Percentiles rank a stretch among this genome's conserved stretches.
phyloP scores from a whole-genome alignment of 2,113 vertebrate genomes.

The Trogon surrucura region DNA sequence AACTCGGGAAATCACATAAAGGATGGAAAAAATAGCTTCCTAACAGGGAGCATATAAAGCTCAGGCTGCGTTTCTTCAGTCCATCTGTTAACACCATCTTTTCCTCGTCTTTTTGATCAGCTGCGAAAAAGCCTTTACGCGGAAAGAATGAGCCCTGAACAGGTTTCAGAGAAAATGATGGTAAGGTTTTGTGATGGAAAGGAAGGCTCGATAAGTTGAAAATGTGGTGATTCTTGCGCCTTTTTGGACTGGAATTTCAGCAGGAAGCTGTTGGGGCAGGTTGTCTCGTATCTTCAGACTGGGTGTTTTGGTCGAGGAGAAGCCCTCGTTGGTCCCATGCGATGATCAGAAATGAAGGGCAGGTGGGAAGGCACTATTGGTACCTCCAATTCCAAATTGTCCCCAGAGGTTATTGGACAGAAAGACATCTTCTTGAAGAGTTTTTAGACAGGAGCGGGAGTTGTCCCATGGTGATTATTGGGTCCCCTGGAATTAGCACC shows the following conservation, averaged over 20 bases:
- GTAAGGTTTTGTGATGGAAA: neutral
- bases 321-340: rapidly evolving
- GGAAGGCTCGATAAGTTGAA: neutral
- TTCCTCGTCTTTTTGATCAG: neutral
- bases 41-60: neutral
- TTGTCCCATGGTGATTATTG: neutral
- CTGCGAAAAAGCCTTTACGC: neutral
- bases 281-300: neutral
- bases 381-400: neutral
- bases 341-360: neutral
- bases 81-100: neutral
- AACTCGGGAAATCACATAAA: neutral
- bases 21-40: neutral
- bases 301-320: neutral
- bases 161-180: neutral
- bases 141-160: neutral
- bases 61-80: neutral
- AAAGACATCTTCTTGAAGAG: neutral
- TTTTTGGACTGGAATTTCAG: neutral
- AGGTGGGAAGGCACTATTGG: neutral
- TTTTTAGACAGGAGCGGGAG: neutral
- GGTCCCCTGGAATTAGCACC: neutral
- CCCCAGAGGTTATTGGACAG: neutral
- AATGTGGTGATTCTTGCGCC: neutral
- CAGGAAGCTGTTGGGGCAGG: neutral